Evolutionary conservation across 2,888 invertebrate species (phyloP).

Genomic region (Macropis europaea): DNA sequence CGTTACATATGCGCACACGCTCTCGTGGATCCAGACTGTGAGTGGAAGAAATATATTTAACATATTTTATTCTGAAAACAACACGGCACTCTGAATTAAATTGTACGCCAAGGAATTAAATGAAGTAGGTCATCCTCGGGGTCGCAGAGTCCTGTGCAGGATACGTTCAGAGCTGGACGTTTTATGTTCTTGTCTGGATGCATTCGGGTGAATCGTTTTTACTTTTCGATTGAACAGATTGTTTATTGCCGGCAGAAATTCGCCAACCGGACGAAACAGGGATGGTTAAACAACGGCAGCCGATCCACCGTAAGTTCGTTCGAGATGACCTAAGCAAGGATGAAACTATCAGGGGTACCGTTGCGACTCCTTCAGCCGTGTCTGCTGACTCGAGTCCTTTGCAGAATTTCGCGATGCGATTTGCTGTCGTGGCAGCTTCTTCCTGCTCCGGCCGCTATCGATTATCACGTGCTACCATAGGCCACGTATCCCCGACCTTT

Average conservation of each 20-base stretch:
- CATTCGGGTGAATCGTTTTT: no score
- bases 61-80: no score
- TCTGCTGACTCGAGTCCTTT: constrained; percentile 54
- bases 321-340: background rate
- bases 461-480: constrained; percentile 46
- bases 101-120: no score
- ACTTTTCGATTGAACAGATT: background rate
- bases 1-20: no score
- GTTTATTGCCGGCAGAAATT: background rate
- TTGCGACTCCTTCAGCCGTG: constrained; percentile 29
- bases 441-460: constrained; percentile 27
- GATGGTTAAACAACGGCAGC: constrained; percentile 41
- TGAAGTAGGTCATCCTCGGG: no score
- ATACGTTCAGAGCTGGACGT: no score
- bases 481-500: constrained; percentile 1
- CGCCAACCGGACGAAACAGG: constrained; percentile 19
- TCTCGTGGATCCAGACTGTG: no score
- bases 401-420: constrained; percentile 46
- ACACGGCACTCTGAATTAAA: no score
- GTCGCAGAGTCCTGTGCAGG: no score
- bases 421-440: constrained; percentile 41
- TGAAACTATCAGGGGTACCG: background rate
- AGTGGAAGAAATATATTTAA: no score
- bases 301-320: constrained; percentile 4
- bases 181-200: no score